These are phyloP conservation scores for Drosophila arizonae DNA, from an alignment of 1,140 invertebrate species.

Conservation along the genomic window DNA sequence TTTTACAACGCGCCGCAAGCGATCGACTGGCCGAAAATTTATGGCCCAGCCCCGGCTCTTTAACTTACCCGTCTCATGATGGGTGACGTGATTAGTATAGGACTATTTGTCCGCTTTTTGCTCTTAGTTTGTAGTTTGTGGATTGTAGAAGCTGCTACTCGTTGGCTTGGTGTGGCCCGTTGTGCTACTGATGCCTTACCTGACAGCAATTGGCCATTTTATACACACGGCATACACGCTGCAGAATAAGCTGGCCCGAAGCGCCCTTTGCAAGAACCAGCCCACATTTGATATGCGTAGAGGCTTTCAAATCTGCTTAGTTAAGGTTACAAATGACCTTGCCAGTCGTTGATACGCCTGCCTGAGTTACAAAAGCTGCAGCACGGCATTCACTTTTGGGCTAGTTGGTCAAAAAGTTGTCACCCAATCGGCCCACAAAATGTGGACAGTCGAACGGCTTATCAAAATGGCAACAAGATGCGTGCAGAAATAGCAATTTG, in stretches of 20 bases:
- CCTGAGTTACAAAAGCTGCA: constrained; percentile 40
- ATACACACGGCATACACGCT: constrained; percentile 54
- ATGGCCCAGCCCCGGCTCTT: constrained; percentile 40
- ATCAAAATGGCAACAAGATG: constrained; percentile 46
- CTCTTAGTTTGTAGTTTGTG: constrained; percentile 63
- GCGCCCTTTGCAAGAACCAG: constrained; percentile 62
- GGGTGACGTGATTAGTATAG: constrained; percentile 63
- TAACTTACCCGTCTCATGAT: constrained; percentile 75
- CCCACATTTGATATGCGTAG: constrained; percentile 66
- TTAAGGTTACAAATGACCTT: constrained; percentile 81
- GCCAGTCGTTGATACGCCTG: constrained; percentile 45
- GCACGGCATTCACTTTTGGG: constrained; percentile 69
- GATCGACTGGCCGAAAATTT: constrained; percentile 48
- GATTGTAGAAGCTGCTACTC: constrained; percentile 48
- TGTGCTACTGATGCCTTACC: constrained; percentile 56
- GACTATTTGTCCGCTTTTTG: constrained; percentile 56
- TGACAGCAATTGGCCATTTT: constrained; percentile 50
- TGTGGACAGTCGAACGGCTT: constrained; percentile 11
- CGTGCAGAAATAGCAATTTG: constrained; percentile 70
- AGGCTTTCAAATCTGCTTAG: constrained; percentile 80
- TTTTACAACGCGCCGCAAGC: constrained; percentile 47
- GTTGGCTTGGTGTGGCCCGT: constrained; percentile 41
- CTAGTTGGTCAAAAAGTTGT: constrained; percentile 25
- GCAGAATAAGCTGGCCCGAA: constrained; percentile 30
- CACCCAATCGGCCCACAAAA: constrained; percentile 40